Evolutionary conservation across 1,140 invertebrate species (phyloP), one percentile per base, ranked within the genome.

Genomic region (Galleria mellonella): DNA sequence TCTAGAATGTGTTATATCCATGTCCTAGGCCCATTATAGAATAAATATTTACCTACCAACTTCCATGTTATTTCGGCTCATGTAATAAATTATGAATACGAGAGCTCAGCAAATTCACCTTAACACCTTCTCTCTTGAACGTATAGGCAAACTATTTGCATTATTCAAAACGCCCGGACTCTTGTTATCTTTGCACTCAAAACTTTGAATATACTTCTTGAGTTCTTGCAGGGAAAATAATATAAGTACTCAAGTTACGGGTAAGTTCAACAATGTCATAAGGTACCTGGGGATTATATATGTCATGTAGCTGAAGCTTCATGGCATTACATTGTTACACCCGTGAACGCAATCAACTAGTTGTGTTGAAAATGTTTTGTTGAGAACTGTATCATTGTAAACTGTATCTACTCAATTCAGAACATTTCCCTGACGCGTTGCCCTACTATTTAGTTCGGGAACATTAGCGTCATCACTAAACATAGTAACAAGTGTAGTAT

Each of bases 131-230:
- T 9, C 31, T 46, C 49, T 31, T 32, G 28, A 33, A 38, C 32
- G 44, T 17, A 50, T 47, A 52, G 46, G 47, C 50, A 43, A 69
- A 64, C 58, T 55, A 58, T 66, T 63, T 72, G 66, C 64, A 69
- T 77, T 71, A 74, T 77, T 77, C 73, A 74, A 59, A 74, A 59
- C 41, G 38, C 55, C 48, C 47, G 37, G 49, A 52, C 51, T 49
- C 51, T 59, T 70, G 58, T 72, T 74, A 67, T 68, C 52, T 72
- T 72, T 59, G 55, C 63, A 68, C 62, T 70, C 56, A 64, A 73
- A 75, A 75, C 64, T 75, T 77, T 60, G 51, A 53, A 65, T 66
- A 66, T 72, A 71, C 68, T 51, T 51, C 60, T 64, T 45, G 37
- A 60, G 45, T 55, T 54, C 47, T 53, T 49, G 47, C 55, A 42